Conservation (phyloP, 2,888 invertebrate genomes). For the Prenolepis imparis region DNA sequence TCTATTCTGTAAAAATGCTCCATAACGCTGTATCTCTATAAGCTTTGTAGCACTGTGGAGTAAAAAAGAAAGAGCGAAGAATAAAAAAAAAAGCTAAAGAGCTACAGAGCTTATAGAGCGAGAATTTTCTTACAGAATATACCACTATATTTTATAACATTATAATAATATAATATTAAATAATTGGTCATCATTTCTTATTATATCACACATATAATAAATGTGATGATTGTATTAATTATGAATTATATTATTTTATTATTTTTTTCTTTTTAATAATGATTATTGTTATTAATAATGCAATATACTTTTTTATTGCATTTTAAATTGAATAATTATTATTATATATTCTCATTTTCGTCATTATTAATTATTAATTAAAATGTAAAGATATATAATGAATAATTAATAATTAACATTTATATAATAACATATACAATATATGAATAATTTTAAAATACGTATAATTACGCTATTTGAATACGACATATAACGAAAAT, state of each 20-base stretch:
- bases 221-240: constrained; percentile 16
- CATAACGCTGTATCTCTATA: no score
- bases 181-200: neutral
- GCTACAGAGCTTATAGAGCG: no score
- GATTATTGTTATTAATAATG: constrained; percentile 41
- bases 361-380: constrained; percentile 46
- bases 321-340: constrained; percentile 32
- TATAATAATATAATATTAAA: no score
- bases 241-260: constrained; percentile 25
- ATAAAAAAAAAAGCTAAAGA: no score
- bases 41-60: no score
- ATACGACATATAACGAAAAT: neutral
- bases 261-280: constrained; percentile 22
- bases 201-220: constrained; percentile 2
- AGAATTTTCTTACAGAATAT: no score
- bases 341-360: constrained; percentile 37
- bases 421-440: constrained; percentile 13
- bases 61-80: no score
- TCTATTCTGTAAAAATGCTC: no score
- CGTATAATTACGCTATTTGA: constrained; percentile 1
- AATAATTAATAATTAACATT: constrained; percentile 39
- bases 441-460: constrained; percentile 26
- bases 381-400: constrained; percentile 12
- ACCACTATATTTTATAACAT: no score
- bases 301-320: constrained; percentile 37